Evolutionary conservation across 2,797 vertebrate species (phyloP).

Genomic region (Gastrophryne carolinensis): DNA sequence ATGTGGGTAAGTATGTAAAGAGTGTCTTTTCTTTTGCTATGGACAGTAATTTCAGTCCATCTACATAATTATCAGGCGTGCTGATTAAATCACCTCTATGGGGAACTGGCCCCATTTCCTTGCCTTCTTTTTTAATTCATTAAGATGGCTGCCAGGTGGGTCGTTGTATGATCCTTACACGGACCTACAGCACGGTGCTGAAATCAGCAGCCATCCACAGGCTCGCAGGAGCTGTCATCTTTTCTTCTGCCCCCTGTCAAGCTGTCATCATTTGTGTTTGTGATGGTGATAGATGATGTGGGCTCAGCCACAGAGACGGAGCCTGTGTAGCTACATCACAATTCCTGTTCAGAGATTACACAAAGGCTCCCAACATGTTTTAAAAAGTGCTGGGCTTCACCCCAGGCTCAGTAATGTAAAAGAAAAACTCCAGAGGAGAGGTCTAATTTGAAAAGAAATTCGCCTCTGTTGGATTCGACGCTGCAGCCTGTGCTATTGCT

Average conservation of each 20-base stretch:
- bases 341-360: slow-evolving; percentile 44
- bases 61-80: too few relatives aligned
- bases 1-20: too few relatives aligned
- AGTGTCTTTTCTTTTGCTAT: too few relatives aligned
- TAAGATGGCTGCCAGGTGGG: not conserved
- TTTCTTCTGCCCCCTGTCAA: slow-evolving; percentile 44
- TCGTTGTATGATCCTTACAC: not conserved
- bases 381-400: slow-evolving; percentile 27
- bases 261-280: slow-evolving; percentile 47
- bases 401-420: slow-evolving; percentile 3
- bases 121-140: too few relatives aligned
- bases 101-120: too few relatives aligned
- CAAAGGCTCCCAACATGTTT: slow-evolving; percentile 7
- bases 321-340: slow-evolving; percentile 46
- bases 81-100: too few relatives aligned
- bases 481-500: not conserved
- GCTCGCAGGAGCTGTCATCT: slow-evolving; percentile 32
- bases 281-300: slow-evolving; percentile 50
- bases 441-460: not conserved
- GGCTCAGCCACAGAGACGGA: slow-evolving; percentile 21
- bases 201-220: slow-evolving; percentile 8
- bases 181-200: not conserved
- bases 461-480: not conserved
- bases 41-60: too few relatives aligned
- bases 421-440: slow-evolving; percentile 23